Conservation (phyloP, 2,113 vertebrate species). For the Merops nubicus region DNA sequence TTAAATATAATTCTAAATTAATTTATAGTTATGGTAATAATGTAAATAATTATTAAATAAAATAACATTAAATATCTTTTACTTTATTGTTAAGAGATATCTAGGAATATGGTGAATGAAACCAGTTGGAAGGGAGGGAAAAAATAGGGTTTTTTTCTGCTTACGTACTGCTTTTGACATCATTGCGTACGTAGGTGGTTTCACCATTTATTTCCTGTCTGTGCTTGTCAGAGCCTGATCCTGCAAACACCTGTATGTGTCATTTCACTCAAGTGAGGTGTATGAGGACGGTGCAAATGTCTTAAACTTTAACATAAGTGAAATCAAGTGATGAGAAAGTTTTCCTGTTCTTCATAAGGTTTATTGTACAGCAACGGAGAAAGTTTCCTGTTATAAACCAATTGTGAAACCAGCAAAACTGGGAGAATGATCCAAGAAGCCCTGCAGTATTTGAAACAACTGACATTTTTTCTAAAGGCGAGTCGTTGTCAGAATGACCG, state of each 20-base stretch:
- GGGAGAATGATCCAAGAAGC: background rate
- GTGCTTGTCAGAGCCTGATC: background rate
- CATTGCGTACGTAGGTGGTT: background rate
- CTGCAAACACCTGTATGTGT: background rate
- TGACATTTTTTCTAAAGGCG: background rate
- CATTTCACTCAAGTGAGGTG: background rate
- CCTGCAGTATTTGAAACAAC: background rate
- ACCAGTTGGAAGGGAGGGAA: background rate
- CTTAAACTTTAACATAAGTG: background rate
- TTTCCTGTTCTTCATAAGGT: background rate
- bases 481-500: background rate
- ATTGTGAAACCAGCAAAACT: background rate
- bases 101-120: background rate
- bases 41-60: too few species aligned
- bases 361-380: background rate
- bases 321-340: background rate
- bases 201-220: background rate
- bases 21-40: too few species aligned
- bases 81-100: background rate
- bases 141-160: background rate
- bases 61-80: too few species aligned
- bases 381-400: background rate
- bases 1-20: too few species aligned
- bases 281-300: background rate
- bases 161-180: background rate